phyloP scores from a whole-genome alignment of 1,140 invertebrate species.

The Euborellia annulipes region DNA sequence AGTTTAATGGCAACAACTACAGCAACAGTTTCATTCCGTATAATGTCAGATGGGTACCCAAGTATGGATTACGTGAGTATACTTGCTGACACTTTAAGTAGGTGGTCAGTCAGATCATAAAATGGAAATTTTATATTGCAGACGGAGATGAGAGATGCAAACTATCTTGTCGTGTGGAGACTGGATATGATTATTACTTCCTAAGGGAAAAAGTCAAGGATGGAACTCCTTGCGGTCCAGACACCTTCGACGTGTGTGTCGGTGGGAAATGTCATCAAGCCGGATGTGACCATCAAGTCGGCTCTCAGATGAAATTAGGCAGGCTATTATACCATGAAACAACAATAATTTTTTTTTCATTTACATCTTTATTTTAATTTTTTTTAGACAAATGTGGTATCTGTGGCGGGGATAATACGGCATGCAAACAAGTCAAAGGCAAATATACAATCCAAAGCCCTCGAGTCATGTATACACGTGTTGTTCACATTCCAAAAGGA shows the following conservation, averaged over 20 bases:
- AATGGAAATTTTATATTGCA: too few relatives aligned
- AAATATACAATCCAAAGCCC: conserved; percentile 36
- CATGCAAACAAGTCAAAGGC: conserved; percentile 54
- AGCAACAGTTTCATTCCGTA: conserved; percentile 46
- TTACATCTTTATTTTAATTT: conserved; percentile 2
- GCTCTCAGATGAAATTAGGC: conserved; percentile 55
- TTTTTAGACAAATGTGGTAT: conserved; percentile 63
- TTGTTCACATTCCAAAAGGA: conserved; percentile 65
- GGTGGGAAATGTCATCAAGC: conserved; percentile 71
- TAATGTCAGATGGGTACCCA: conserved; percentile 68
- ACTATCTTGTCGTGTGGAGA: conserved; percentile 60
- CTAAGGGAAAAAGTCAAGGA: conserved; percentile 68
- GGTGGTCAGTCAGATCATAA: too few relatives aligned
- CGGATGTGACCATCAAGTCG: conserved; percentile 74
- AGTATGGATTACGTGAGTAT: conserved; percentile 53
- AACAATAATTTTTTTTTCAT: too few relatives aligned
- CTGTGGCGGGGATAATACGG: conserved; percentile 74
- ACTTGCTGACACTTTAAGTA: neutral
- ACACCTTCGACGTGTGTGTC: conserved; percentile 69
- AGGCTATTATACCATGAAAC: too few relatives aligned
- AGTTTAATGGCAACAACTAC: conserved; percentile 55
- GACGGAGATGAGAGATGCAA: conserved; percentile 59
- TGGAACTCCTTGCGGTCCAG: conserved; percentile 75
- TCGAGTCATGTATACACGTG: conserved; percentile 46
- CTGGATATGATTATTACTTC: conserved; percentile 55